Conservation (phyloP, 2,797 vertebrate species). For the Alauda arvensis region DNA sequence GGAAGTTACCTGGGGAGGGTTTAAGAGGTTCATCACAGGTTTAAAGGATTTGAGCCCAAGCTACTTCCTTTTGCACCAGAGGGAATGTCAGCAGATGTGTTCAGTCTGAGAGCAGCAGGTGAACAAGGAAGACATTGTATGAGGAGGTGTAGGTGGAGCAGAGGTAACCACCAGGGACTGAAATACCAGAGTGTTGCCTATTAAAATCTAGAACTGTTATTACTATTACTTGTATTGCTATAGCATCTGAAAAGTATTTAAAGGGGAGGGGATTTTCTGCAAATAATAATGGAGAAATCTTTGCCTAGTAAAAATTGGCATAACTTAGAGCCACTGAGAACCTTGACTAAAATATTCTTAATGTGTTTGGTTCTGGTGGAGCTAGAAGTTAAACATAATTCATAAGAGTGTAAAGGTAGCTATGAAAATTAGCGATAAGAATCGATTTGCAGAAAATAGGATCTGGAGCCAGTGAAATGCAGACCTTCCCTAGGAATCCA, state of each 20-base stretch:
- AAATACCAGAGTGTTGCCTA: not conserved
- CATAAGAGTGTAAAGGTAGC: not conserved
- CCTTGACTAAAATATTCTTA: not conserved
- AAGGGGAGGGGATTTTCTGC: not conserved
- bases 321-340: not conserved
- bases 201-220: not conserved
- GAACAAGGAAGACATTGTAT: not conserved
- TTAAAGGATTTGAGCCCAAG: not conserved
- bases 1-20: not conserved
- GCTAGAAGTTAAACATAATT: not conserved
- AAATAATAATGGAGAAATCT: not conserved
- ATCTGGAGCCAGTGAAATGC: not conserved
- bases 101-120: constrained; percentile 4
- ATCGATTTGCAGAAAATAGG: not conserved
- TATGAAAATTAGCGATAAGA: not conserved
- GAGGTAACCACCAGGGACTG: not conserved
- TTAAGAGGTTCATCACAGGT: not conserved
- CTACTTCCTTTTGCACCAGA: not conserved
- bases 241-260: not conserved
- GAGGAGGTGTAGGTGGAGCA: not conserved
- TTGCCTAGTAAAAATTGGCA: not conserved
- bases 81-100: not conserved
- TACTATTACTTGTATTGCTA: not conserved
- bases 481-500: not conserved
- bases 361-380: not conserved